Base-by-base conservation (phyloP, 2,888 invertebrate genomes). In the Drosophila longiperda region DNA sequence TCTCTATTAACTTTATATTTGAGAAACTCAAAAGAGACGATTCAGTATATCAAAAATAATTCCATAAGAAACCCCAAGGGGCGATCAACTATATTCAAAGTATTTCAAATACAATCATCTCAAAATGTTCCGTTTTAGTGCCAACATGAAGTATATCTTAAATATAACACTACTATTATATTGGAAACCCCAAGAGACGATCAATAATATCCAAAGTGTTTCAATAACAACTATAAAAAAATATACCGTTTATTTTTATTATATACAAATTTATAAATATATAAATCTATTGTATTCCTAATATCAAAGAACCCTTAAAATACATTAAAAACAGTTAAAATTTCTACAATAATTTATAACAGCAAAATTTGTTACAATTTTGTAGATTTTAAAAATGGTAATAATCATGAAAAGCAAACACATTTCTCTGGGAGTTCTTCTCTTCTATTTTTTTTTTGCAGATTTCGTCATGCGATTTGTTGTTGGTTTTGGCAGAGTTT, bases 391-490 rank as follows among this genome's bases (percentile, higher is more conserved):
- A 50, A 20, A 33, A 49, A 23, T 3, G 15, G 34, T n/a, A 68
- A 36, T 66, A 29, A 59, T 29, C 62, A 68, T 73, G 54, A 76
- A 68, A 60, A 38, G 23, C 20, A 62, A 59, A 53, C 68, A 60
- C 23, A 65, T 62, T 78, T 73, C 57, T 54, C 66, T 60, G 50
- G 60, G 50, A 26, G 38, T 34, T 64, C 45, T 50, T 59, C 54
- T 34, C 45, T 29, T 29, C 29, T 29, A 0, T 29, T 29, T 62
- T 68, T 42, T 36, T 62, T 32, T 34, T 8, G 12, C 33, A 45
- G 66, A 79, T 79, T 78, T 79, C 32, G 63, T 50, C 38, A 64
- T 48, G 65, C 33, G 52, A 58, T 66, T 67, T 68, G 49, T 58
- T 71, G 73, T 68, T 67, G 66, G 62, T 73, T 80, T 69, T 50